Evolutionary conservation across 2,888 invertebrate species (phyloP).

Genomic region (Watsonalla binaria): DNA sequence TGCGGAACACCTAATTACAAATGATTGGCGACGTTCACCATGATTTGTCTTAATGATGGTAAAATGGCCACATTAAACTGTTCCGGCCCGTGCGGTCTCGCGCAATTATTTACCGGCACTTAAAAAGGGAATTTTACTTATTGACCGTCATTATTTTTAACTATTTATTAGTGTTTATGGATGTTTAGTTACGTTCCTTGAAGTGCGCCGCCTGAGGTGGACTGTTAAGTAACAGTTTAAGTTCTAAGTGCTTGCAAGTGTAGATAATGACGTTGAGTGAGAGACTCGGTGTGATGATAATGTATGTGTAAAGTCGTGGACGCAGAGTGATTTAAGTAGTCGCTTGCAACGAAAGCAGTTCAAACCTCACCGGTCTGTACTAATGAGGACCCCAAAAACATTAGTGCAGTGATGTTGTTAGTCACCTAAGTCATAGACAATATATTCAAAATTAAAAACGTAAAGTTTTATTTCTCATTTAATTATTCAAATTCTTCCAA

Average conservation of each 20-base stretch:
- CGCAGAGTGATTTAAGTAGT: too few species aligned
- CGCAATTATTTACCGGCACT: slow-evolving; percentile 33
- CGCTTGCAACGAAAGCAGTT: too few species aligned
- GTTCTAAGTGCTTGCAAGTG: too few species aligned
- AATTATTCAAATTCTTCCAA: not conserved
- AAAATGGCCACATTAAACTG: slow-evolving; percentile 59
- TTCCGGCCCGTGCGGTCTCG: slow-evolving; percentile 46
- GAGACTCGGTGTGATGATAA: too few species aligned
- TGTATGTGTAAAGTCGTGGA: too few species aligned
- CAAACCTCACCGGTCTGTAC: too few species aligned
- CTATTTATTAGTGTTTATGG: slow-evolving; percentile 37
- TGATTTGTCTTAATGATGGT: slow-evolving; percentile 69
- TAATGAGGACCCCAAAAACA: too few species aligned
- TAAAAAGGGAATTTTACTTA: slow-evolving; percentile 44
- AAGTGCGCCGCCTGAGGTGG: not conserved
- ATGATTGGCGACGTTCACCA: slow-evolving; percentile 59
- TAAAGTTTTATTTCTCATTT: not conserved
- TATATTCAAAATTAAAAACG: too few species aligned
- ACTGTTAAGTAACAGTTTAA: not conserved
- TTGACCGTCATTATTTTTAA: slow-evolving; percentile 40
- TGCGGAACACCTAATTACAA: slow-evolving; percentile 64
- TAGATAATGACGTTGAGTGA: too few species aligned
- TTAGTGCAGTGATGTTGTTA: too few species aligned
- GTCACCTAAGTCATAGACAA: too few species aligned
- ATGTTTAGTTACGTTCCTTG: slow-evolving; percentile 2